Conservation (phyloP, 2,888 invertebrate genomes). For the Drosophila fulvimacula region DNA sequence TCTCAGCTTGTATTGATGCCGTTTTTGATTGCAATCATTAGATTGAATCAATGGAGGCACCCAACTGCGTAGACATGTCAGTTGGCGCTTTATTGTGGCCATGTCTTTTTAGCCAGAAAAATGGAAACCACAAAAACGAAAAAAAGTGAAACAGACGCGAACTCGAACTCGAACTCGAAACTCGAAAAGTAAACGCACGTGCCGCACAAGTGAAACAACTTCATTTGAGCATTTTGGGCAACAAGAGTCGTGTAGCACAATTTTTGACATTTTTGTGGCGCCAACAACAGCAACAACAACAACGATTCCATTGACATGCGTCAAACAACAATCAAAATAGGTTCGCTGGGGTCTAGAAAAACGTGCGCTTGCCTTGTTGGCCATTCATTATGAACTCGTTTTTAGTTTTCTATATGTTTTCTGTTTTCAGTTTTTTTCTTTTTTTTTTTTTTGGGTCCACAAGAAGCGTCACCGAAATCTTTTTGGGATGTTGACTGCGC, state of each 20-base stretch:
- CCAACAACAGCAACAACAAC: slow-evolving; percentile 56
- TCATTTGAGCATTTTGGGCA: slow-evolving; percentile 66
- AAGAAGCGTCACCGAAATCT: slow-evolving; percentile 71
- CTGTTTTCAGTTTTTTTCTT: no score
- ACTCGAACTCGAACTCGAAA: slow-evolving; percentile 43
- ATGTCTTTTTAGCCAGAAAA: slow-evolving; percentile 34
- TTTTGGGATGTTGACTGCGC: slow-evolving; percentile 73
- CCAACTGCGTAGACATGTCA: slow-evolving; percentile 77
- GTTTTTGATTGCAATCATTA: slow-evolving; percentile 52
- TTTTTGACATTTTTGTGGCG: slow-evolving; percentile 79
- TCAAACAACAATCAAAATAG: slow-evolving; percentile 79
- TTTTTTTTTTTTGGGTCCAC: slow-evolving; percentile 25
- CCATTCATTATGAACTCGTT: slow-evolving; percentile 80
- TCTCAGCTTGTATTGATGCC: slow-evolving; percentile 35
- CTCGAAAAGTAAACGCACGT: slow-evolving; percentile 75
- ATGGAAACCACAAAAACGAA: not conserved
- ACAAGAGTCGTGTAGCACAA: slow-evolving; percentile 69
- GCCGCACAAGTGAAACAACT: slow-evolving; percentile 77
- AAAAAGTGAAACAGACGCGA: slow-evolving; percentile 33
- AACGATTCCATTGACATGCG: slow-evolving; percentile 72
- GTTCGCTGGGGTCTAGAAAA: slow-evolving; percentile 57
- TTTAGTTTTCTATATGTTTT: not conserved
- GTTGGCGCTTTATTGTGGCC: slow-evolving; percentile 59
- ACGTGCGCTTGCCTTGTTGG: slow-evolving; percentile 74
- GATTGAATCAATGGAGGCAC: slow-evolving; percentile 62